phyloP scores from a whole-genome alignment of 2,113 vertebrate genomes.

The Aphelocoma coerulescens region DNA sequence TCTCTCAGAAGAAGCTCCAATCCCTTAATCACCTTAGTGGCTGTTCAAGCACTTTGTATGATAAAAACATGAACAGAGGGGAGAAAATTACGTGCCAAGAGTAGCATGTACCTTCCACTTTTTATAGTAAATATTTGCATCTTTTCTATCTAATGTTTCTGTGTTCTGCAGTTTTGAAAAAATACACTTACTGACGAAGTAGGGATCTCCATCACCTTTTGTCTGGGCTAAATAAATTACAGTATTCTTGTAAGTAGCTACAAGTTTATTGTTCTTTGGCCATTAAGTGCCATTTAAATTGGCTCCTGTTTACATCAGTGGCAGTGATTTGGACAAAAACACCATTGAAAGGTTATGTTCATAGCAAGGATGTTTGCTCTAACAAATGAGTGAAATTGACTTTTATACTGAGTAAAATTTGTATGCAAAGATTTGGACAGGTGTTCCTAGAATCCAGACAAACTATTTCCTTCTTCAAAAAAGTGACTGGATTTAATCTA shows the following conservation, averaged over 20 bases:
- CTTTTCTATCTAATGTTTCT: not conserved
- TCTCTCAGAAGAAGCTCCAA: not conserved
- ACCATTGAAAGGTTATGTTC: not conserved
- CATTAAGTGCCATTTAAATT: not conserved
- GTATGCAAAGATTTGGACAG: not conserved
- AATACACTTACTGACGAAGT: not conserved
- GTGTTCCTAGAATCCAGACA: not conserved
- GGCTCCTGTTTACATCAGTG: not conserved
- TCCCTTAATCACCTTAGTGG: not conserved
- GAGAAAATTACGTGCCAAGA: not conserved
- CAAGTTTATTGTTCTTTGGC: not conserved
- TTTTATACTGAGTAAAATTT: not conserved
- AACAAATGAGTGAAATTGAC: not conserved
- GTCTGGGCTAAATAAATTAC: not conserved
- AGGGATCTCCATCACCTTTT: not conserved
- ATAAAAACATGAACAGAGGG: not conserved
- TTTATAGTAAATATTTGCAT: not conserved
- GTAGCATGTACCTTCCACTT: not conserved
- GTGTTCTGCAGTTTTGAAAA: not conserved
- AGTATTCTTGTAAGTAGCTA: not conserved
- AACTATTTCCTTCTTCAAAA: not conserved
- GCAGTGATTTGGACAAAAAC: not conserved
- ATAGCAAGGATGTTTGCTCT: not conserved
- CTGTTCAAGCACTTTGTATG: not conserved
- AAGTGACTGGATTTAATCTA: not conserved